Evolutionary conservation across 2,797 vertebrate species (phyloP).

Genomic region (Telmatherina bonti): DNA sequence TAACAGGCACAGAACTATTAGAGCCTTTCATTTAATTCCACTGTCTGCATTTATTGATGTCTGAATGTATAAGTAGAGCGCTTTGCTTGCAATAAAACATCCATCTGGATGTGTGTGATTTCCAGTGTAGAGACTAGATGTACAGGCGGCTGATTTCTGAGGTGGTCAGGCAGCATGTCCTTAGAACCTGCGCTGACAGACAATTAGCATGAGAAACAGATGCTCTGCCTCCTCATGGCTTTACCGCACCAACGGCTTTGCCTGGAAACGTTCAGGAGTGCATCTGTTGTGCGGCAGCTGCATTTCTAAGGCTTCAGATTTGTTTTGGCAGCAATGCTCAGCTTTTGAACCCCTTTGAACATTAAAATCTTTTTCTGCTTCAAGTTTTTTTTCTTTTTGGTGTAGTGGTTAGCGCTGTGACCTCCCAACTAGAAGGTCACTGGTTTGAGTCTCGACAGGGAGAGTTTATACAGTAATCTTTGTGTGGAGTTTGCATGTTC

Average conservation of each 20-base stretch:
- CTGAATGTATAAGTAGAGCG: neutral
- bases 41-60: neutral
- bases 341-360: neutral
- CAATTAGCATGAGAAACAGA: neutral
- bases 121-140: neutral
- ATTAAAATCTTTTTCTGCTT: neutral
- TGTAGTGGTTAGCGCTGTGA: too few relatives aligned
- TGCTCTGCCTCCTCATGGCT: conserved; percentile 3
- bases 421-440: too few relatives aligned
- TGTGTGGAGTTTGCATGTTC: too few relatives aligned
- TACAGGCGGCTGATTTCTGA: neutral
- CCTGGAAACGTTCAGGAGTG: conserved; percentile 12
- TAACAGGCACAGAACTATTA: neutral
- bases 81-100: neutral
- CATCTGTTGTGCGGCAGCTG: conserved; percentile 11
- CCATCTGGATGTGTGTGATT: too few relatives aligned
- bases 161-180: neutral
- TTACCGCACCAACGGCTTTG: conserved; percentile 2
- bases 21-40: neutral
- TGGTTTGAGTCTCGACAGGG: too few relatives aligned
- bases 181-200: neutral
- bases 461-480: too few relatives aligned
- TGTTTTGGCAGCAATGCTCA: conserved; percentile 2
- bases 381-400: too few relatives aligned
- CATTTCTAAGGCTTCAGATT: conserved; percentile 3